Evolutionary conservation across 2,888 invertebrate species (phyloP).

Genomic region (Acrobasis repandana): DNA sequence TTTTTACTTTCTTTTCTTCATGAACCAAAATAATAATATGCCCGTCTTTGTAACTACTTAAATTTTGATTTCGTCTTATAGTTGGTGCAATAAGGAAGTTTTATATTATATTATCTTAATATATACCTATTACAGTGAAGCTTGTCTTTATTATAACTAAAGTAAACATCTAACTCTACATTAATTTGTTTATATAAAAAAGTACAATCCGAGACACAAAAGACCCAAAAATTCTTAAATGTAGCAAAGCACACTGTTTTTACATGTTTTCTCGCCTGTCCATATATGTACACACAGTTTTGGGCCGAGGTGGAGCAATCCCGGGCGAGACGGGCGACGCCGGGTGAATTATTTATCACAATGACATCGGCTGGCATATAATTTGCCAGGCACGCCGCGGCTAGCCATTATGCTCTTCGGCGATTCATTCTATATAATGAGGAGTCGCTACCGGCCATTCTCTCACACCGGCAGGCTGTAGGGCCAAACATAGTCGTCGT

Average conservation of each 20-base stretch:
- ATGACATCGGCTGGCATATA: constrained; percentile 74
- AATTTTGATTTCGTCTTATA: too few species aligned
- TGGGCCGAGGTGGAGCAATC: constrained; percentile 13
- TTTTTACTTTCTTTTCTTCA: too few species aligned
- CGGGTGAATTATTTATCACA: constrained; percentile 70
- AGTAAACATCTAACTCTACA: too few species aligned
- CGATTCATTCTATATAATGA: constrained; percentile 79
- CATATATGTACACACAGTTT: constrained; percentile 14
- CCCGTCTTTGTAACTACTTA: too few species aligned
- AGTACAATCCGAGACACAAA: not conserved
- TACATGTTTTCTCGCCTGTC: constrained; percentile 12
- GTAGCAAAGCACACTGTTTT: constrained; percentile 9
- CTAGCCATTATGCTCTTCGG: constrained; percentile 66
- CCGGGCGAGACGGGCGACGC: constrained; percentile 11
- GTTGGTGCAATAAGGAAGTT: too few species aligned
- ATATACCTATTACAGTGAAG: too few species aligned
- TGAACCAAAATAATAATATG: too few species aligned
- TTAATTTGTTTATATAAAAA: not conserved
- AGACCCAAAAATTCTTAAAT: not conserved
- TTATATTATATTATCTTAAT: too few species aligned
- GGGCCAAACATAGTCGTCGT: constrained; percentile 35
- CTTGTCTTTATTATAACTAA: too few species aligned
- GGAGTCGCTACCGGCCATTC: constrained; percentile 62
- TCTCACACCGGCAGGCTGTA: constrained; percentile 29
- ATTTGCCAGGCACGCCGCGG: constrained; percentile 70